Percentiles rank a stretch among this genome's conserved stretches.
Evolutionary conservation across 2,113 vertebrate genomes (phyloP).

Genomic region (Calypte anna): DNA sequence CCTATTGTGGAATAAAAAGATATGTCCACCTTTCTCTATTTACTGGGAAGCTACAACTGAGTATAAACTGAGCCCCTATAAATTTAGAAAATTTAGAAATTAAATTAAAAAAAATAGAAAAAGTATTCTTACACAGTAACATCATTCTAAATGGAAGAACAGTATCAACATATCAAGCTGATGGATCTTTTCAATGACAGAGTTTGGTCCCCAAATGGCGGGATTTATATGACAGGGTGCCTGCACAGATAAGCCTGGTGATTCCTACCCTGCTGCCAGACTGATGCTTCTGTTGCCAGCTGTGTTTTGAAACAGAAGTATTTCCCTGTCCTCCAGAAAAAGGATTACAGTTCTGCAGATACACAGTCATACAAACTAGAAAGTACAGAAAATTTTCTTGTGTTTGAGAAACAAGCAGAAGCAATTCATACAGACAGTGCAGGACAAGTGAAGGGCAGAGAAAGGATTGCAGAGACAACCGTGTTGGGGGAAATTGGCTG

Average conservation of each 20-base stretch:
- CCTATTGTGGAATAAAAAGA: neutral
- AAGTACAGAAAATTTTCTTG: neutral
- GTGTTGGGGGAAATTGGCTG: neutral
- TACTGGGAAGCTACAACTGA: neutral
- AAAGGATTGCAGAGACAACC: neutral
- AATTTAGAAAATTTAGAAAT: neutral
- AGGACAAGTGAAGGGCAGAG: neutral
- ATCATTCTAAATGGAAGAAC: neutral
- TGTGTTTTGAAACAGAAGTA: neutral
- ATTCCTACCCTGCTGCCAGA: neutral
- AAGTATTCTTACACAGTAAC: neutral
- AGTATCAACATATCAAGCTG: neutral
- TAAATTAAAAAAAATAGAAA: fast-evolving
- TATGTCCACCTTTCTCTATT: neutral
- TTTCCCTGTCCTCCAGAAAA: neutral
- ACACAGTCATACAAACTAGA: neutral
- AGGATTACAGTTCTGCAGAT: neutral
- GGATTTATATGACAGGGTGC: neutral
- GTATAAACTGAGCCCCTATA: neutral
- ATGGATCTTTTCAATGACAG: neutral
- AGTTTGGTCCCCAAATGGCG: fast-evolving
- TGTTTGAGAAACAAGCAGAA: neutral
- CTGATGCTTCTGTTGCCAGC: neutral
- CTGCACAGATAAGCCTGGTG: neutral
- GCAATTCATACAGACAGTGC: neutral